These are phyloP conservation scores for Palythoa grandis DNA, from an alignment of 92 coral and sea anemone species.

Conservation along the genomic window DNA sequence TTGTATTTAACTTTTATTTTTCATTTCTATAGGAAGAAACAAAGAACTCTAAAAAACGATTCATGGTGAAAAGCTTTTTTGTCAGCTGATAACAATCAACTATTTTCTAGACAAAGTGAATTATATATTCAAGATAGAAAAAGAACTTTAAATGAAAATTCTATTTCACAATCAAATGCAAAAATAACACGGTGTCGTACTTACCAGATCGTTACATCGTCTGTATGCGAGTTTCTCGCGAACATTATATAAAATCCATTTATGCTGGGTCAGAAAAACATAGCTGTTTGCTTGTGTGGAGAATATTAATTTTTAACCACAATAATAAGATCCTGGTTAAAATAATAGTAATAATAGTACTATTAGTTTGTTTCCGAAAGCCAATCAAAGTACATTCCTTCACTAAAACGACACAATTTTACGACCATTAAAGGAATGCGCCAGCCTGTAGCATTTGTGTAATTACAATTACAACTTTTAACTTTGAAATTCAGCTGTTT, in stretches of 20 bases:
- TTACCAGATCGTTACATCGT: conserved; percentile 3
- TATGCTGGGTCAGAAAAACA: not conserved
- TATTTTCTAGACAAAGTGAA: not conserved
- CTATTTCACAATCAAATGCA: not conserved
- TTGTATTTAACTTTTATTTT: not conserved
- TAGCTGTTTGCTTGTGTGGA: not conserved
- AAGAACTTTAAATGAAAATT: not conserved
- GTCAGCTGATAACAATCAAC: conserved; percentile 27
- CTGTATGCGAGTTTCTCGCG: not conserved
- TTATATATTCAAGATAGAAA: not conserved
- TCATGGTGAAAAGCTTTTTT: not conserved
- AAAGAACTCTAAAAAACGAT: not conserved
- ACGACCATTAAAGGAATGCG: conserved; percentile 3
- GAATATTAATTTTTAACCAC: conserved; percentile 40
- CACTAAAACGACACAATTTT: not conserved
- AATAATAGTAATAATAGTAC: not conserved
- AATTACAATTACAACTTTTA: not conserved
- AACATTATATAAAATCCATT: not conserved
- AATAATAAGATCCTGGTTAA: conserved; percentile 1
- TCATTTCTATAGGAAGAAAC: not conserved
- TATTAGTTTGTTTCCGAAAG: conserved; percentile 3
- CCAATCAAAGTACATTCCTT: conserved; percentile 4
- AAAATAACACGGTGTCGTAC: not conserved
- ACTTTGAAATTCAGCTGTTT: conserved; percentile 12
- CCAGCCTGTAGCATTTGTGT: not conserved